phyloP scores from a whole-genome alignment of 2,888 invertebrate species.

The Scaptomyza cyrtandrae region DNA sequence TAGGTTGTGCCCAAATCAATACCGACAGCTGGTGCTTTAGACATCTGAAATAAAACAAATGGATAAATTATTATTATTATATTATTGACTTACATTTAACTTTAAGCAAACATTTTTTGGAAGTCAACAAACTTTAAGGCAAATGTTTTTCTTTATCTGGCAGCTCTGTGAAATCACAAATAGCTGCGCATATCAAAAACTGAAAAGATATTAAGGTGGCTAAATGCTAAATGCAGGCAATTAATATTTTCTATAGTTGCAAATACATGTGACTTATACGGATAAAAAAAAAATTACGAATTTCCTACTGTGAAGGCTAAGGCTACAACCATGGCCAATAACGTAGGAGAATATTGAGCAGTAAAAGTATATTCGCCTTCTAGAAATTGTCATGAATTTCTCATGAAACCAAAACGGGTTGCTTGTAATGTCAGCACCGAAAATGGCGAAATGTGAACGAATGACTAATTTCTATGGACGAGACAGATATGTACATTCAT shows the following conservation, averaged over 20 bases:
- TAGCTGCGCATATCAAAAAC: slow-evolving; percentile 2
- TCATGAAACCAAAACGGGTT: slow-evolving; percentile 47
- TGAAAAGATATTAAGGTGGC: not conserved
- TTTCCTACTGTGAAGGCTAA: slow-evolving; percentile 10
- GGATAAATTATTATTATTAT: slow-evolving; percentile 16
- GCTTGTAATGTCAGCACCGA: slow-evolving; percentile 34
- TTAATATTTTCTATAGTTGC: too few relatives aligned
- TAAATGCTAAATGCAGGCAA: too few relatives aligned
- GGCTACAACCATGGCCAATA: slow-evolving; percentile 26
- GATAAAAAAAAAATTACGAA: not conserved
- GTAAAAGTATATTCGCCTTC: slow-evolving; percentile 25
- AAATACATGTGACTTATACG: not conserved
- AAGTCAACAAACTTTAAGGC: slow-evolving; percentile 16
- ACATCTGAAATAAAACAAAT: slow-evolving; percentile 78
- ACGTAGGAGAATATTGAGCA: slow-evolving; percentile 10
- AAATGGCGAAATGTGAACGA: slow-evolving; percentile 27
- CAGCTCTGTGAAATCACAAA: slow-evolving; percentile 19
- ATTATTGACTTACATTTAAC: not conserved
- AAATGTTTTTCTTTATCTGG: slow-evolving; percentile 4
- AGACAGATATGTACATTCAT: slow-evolving; percentile 10
- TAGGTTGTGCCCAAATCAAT: slow-evolving; percentile 98
- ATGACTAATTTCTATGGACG: slow-evolving; percentile 35
- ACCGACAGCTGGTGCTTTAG: slow-evolving; percentile 93
- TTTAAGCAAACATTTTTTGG: slow-evolving; percentile 1
- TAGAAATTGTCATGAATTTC: slow-evolving; percentile 33